Evolutionary conservation across 2,888 invertebrate genomes (phyloP), one percentile per base, ranked within the genome.

Genomic region (Carabus problematicus): DNA sequence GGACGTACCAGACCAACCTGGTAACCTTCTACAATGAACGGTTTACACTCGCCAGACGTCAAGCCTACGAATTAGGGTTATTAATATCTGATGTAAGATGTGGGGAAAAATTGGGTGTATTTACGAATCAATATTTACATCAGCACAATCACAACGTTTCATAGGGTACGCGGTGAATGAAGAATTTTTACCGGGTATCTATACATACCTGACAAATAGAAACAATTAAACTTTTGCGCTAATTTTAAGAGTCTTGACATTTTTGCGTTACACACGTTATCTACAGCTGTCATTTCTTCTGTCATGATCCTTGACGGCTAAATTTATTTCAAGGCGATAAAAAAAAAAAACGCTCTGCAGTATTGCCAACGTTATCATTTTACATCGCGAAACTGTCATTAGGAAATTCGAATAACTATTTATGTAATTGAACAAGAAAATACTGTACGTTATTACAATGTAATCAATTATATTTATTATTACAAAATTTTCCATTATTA

Each of bases 1-100:
- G 92, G 90, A 75, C 92, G 87, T 75, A 97, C 89, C 72, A 96
- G 84, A 71, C 97, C 97, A 69, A 97, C 93, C 85, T 95, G 94
- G 78, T 91, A 91, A 67, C 93, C 94, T 79, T 92, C 93, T 61
- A 96, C 92, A 74, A 94, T 86, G 81, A 97, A 95, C 60, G 95
- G 95, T 79, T 90, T 88, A 83, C 92, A 94, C 81, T 91, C 89
- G 70, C 89, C 89, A 80, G 88, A 88, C 77, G 89, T 88, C 77
- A 92, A 86, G 75, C 92, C 94, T 94, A n/a, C n/a, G n/a, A n/a
- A n/a, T n/a, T n/a, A 60, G 64, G 66, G 67, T 49, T 47, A 39
- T 71, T 70, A 73, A 42, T 45, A 71, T 66, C 64, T 52, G 14
- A 59, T 59, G 72, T 47, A 16, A 47, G 8, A 47, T 7, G 7